Percentiles rank a stretch among this genome's conserved stretches.
Conservation (phyloP, 2,113 vertebrate species). For the Alethe castanea region DNA sequence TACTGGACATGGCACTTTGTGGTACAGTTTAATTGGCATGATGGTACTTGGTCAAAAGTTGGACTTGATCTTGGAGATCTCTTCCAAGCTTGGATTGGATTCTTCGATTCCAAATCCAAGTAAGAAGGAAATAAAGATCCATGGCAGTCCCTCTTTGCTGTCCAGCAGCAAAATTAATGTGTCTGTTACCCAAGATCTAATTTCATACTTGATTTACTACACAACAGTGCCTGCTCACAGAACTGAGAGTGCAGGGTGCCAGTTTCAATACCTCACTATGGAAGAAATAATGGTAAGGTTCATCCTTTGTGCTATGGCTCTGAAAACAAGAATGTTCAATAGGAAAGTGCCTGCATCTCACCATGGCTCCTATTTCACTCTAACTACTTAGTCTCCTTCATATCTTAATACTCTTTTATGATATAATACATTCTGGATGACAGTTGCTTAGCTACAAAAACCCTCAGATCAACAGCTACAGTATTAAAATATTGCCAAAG, state of each 20-base stretch:
- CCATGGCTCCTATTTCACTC: background rate
- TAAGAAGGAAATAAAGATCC: background rate
- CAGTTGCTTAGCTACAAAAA: slow-evolving; percentile 61
- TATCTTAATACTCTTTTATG: slow-evolving; percentile 34
- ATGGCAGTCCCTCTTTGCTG: background rate
- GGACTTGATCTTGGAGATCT: background rate
- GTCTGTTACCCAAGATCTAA: background rate
- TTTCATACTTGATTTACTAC: background rate
- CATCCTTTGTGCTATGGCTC: background rate
- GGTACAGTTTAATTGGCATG: background rate
- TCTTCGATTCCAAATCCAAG: background rate
- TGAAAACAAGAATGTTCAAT: background rate
- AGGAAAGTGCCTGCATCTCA: background rate
- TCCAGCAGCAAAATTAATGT: background rate
- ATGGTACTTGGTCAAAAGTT: rapidly evolving
- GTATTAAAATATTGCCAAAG: slow-evolving; percentile 41
- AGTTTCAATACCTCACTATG: background rate
- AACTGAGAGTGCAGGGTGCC: rapidly evolving
- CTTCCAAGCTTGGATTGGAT: background rate
- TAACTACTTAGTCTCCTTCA: background rate
- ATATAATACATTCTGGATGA: slow-evolving; percentile 35
- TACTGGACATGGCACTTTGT: background rate
- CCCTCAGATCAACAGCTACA: slow-evolving; percentile 1
- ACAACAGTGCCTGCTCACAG: background rate
- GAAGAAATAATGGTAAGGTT: background rate